A percentile compares a stretch with the other conserved stretches of the same genome.
phyloP scores from a whole-genome alignment of 2,113 vertebrate genomes.

The Oxyruncus cristatus region DNA sequence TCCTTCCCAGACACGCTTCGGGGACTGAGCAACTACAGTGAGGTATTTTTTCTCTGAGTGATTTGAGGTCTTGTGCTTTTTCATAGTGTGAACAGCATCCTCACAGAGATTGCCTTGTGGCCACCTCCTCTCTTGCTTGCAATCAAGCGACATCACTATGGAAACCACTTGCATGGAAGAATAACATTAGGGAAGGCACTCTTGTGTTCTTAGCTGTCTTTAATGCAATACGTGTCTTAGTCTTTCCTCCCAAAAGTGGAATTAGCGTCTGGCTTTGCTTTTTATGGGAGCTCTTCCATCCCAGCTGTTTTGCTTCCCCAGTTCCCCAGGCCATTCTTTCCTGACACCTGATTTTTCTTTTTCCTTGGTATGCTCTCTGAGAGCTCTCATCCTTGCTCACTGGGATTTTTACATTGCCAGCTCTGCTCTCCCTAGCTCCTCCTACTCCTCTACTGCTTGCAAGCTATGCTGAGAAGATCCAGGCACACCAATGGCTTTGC shows the following conservation, averaged over 20 bases:
- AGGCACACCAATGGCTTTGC: neutral
- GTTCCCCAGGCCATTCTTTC: conserved; percentile 22
- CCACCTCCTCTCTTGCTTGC: conserved; percentile 26
- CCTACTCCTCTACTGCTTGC: neutral
- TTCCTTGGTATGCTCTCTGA: neutral
- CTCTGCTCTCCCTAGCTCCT: neutral
- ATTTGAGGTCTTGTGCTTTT: neutral
- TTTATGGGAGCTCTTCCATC: conserved; percentile 34
- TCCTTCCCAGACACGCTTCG: rapidly evolving
- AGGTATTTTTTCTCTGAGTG: neutral
- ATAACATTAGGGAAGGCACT: conserved; percentile 43
- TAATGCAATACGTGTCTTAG: conserved; percentile 38
- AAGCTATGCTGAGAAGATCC: neutral
- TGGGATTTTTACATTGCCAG: neutral
- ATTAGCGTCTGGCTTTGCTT: conserved; percentile 46
- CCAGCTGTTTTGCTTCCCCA: conserved; percentile 22
- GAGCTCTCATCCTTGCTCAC: neutral
- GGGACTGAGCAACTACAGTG: neutral
- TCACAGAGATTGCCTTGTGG: conserved; percentile 44
- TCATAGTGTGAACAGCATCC: neutral
- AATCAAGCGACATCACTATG: conserved; percentile 54
- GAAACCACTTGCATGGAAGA: conserved; percentile 51
- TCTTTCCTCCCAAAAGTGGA: conserved; percentile 46
- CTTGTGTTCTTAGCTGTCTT: conserved; percentile 27
- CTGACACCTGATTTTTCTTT: conserved; percentile 49